Base-by-base conservation (phyloP, 2,888 invertebrate genomes). In the Caenorhabditis auriculariae region DNA sequence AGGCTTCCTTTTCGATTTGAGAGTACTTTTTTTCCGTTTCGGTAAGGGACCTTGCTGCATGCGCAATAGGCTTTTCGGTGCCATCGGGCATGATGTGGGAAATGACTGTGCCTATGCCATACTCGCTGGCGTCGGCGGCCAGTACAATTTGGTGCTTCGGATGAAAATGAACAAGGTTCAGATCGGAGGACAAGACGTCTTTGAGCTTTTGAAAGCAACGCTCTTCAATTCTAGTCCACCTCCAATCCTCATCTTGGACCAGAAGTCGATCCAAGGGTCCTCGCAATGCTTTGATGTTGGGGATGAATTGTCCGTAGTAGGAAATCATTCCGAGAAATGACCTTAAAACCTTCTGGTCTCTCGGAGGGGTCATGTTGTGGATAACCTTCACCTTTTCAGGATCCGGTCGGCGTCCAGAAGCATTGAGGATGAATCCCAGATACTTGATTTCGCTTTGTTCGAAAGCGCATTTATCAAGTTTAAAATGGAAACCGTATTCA, bases 101-200 rank as follows among this genome's bases (percentile, higher is more conserved):
- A 21, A 57, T 51, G 2, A 57, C 57, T 66, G 79, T 28, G 75
- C 75, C 48, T 82, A 74, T 58, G 70, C 82, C 66, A 67, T 71
- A 66, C 7, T 77, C 76, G 9, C 78, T 81, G 0, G 83, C 83
- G 72, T 84, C 83, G 37, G 81, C 78, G 1, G 82, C 76, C 3
- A 84, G 48, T 17, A 69, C 57, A 4, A 83, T 39, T 23, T 69
- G 74, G 19, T 67, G 50, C n/a, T 32, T 49, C 1, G 75, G 76
- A 43, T 82, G 74, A 62, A 73, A 82, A 56, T 82, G 78, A 12
- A 65, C 63, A 5, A 82, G 63, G 4, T 78, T 62, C 1, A 41
- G 15, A 17, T 42, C 35, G n/a, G 47, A 45, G 19, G 35, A n/a
- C 3, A 65, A n/a, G n/a, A n/a, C n/a, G n/a, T n/a, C n/a, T n/a